These are phyloP conservation scores for Pangasius larnaudii DNA, from an alignment of 2,797 vertebrate genomes.

Conservation along the genomic window DNA sequence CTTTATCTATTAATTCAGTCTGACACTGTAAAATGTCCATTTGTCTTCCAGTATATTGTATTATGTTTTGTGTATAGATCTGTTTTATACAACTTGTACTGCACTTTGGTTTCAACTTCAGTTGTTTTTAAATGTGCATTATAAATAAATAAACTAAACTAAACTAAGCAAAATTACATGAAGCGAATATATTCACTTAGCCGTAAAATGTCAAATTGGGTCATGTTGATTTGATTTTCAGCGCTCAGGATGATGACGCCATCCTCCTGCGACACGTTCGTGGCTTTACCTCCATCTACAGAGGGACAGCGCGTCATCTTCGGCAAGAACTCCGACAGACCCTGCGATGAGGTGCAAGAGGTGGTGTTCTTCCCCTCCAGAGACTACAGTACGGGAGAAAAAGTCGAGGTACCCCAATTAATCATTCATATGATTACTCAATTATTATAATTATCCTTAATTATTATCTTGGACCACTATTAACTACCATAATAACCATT, in stretches of 20 bases:
- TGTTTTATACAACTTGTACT: too few species aligned
- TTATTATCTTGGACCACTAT: background rate
- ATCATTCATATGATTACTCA: background rate
- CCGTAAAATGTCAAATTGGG: background rate
- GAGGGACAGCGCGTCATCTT: conserved; percentile 82
- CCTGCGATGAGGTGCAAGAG: conserved; percentile 93
- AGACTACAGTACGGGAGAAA: conserved; percentile 69
- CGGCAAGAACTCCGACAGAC: conserved; percentile 95
- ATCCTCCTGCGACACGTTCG: conserved; percentile 91
- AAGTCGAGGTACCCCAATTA: conserved; percentile 79
- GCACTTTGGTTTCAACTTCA: too few species aligned
- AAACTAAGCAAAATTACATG: background rate
- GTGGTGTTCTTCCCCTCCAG: conserved; percentile 83
- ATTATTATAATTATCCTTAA: background rate
- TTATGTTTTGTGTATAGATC: too few species aligned
- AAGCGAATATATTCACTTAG: background rate
- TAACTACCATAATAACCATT: background rate
- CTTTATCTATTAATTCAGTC: too few species aligned
- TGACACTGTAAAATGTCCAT: too few species aligned
- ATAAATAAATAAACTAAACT: too few species aligned
- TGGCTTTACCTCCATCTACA: conserved; percentile 90
- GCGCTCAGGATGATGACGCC: conserved; percentile 73
- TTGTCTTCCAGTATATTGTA: too few species aligned
- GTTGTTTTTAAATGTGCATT: too few species aligned
- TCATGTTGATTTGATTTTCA: conserved; percentile 12